These are phyloP conservation scores for Apogon talboti DNA, from an alignment of 2,797 vertebrate genomes.

Conservation along the genomic window DNA sequence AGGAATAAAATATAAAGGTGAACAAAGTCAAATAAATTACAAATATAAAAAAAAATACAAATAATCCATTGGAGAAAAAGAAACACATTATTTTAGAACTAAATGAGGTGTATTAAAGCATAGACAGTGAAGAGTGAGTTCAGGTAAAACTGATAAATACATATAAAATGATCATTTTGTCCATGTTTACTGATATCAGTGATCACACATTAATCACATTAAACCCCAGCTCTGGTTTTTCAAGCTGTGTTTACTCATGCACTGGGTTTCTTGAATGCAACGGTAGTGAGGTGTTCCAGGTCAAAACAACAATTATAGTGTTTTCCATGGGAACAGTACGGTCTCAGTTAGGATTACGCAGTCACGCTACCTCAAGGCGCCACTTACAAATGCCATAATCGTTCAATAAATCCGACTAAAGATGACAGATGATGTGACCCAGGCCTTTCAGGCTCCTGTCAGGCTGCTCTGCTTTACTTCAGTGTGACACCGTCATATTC, in stretches of 20 bases:
- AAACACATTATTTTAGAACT: no score
- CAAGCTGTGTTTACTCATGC: slow-evolving; percentile 12
- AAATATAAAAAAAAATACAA: no score
- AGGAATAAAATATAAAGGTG: no score
- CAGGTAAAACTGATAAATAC: no score
- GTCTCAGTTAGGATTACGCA: slow-evolving; percentile 67
- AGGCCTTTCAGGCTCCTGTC: slow-evolving; percentile 45
- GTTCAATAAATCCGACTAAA: slow-evolving; percentile 69
- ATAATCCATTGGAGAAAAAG: no score
- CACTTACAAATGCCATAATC: slow-evolving; percentile 67
- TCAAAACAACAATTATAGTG: slow-evolving; percentile 72
- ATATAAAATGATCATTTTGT: no score
- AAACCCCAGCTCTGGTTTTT: no score
- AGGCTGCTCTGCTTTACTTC: slow-evolving; percentile 34
- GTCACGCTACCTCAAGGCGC: slow-evolving; percentile 68
- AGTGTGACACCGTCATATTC: slow-evolving; percentile 37
- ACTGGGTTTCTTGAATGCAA: slow-evolving; percentile 18
- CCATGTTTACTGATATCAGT: not conserved
- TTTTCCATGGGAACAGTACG: slow-evolving; percentile 64
- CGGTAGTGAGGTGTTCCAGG: slow-evolving; percentile 16
- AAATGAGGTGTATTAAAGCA: no score
- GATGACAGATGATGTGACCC: slow-evolving; percentile 49
- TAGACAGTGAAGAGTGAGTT: no score
- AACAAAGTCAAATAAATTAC: no score
- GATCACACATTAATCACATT: slow-evolving; percentile 4